phyloP scores from a whole-genome alignment of 2,113 vertebrate genomes.

The Isurus oxyrinchus region DNA sequence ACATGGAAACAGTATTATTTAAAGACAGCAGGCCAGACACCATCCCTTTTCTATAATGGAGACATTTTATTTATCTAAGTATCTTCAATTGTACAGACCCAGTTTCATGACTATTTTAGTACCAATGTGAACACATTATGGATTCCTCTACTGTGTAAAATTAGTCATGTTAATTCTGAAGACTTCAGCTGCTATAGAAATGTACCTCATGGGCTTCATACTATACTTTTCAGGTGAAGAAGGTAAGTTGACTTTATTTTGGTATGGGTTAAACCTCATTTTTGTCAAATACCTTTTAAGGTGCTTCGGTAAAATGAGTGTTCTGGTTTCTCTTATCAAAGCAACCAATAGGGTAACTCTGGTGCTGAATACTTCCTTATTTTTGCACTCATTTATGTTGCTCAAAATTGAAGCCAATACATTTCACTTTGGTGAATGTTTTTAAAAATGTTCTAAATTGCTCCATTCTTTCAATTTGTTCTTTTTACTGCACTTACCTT shows the following conservation, averaged over 20 bases:
- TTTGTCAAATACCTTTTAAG: background rate
- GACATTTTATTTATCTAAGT: conserved; percentile 4
- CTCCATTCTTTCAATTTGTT: background rate
- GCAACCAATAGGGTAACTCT: background rate
- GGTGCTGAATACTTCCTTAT: background rate
- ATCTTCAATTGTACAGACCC: background rate
- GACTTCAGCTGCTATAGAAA: conserved; percentile 23
- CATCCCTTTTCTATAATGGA: background rate
- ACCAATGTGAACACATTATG: background rate
- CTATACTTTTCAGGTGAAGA: background rate
- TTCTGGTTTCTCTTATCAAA: background rate
- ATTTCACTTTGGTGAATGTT: background rate
- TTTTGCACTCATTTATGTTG: background rate
- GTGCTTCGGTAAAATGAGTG: background rate
- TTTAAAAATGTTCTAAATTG: background rate
- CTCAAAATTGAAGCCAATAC: background rate
- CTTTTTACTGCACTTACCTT: background rate
- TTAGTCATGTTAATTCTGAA: conserved; percentile 3
- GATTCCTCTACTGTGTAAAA: conserved; percentile 22
- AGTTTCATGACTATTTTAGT: background rate
- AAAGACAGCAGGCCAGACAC: background rate
- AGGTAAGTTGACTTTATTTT: conserved; percentile 4
- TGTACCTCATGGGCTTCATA: background rate
- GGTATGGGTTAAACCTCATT: background rate
- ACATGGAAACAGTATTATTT: background rate